Base-by-base conservation (phyloP, 2,113 vertebrate genomes). In the Oplegnathus fasciatus region DNA sequence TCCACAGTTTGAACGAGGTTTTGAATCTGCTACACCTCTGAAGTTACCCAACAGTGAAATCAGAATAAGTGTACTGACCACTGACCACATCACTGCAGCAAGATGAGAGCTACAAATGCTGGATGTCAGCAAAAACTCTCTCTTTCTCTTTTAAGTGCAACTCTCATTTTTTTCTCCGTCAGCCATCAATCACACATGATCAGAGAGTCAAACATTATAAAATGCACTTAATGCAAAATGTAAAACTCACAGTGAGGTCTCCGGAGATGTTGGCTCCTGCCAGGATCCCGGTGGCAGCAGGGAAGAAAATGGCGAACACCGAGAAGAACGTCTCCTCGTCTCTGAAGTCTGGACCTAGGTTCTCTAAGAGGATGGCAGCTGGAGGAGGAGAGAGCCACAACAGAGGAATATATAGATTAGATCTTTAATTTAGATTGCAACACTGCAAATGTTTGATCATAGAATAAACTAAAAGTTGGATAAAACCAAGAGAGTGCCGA, bases 201-300 rank as follows among this genome's bases (percentile, higher is more conserved):
- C 9, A 17, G 24, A 2, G n/a, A n/a, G n/a, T n/a, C n/a, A n/a
- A n/a, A n/a, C n/a, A n/a, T n/a, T 37, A 1, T 18, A 61, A 8
- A 6, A 42, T 30, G 2, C 14, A 54, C 13, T 50, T 48, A 20
- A 26, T 13, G 30, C 94, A 93, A 76, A 24, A 81, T 2, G 13
- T 94, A 93, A 79, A 37, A 81, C 94, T 86, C 50, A 99, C 98
- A 20, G 95, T 93, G 60, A 99, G 98, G 92, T 99, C 98, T 92
- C 98, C 98, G 4, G 98, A 99, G 94, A 99, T 99, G 94, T 99
- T 99, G 84, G 98, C 98, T 89, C 98, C 98, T 54, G 98, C 98
- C 85, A 99, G 95, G 92, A 99, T 99, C 86, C 98, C 98, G 60
- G 98, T 99, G 84, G 98, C 98, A 87, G 98, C 98, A 77, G 98